phyloP scores from a whole-genome alignment of 2,797 vertebrate genomes.

The Psittacula echo region DNA sequence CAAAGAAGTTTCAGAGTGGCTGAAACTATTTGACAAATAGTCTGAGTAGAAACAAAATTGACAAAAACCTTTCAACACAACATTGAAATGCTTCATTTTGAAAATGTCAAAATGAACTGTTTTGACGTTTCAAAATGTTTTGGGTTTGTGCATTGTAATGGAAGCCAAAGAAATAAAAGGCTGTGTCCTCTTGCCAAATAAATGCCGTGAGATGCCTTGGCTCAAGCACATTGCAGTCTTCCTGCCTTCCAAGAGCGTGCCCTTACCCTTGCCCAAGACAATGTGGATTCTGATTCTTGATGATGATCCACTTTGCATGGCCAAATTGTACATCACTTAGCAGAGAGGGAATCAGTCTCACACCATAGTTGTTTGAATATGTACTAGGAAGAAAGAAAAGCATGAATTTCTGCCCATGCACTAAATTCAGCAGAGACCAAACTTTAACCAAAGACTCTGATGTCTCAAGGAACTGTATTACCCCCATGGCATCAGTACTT shows the following conservation, averaged over 20 bases:
- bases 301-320: not conserved
- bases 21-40: not conserved
- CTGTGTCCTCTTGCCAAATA: not conserved
- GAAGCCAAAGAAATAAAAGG: not conserved
- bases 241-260: not conserved
- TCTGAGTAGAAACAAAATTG: slow-evolving; percentile 21
- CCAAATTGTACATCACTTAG: accelerated
- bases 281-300: not conserved
- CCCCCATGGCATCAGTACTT: not conserved
- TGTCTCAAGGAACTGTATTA: not conserved
- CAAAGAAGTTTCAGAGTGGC: not conserved
- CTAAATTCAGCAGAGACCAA: not conserved
- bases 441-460: not conserved
- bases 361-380: not conserved
- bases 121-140: not conserved
- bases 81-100: slow-evolving; percentile 20
- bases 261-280: not conserved
- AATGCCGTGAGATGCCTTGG: not conserved
- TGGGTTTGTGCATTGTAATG: not conserved
- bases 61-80: slow-evolving; percentile 10
- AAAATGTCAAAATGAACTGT: slow-evolving; percentile 37
- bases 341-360: not conserved
- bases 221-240: not conserved
- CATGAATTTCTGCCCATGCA: not conserved
- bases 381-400: not conserved